Base-by-base conservation (phyloP, 1,140 invertebrate species). In the Drosophila mojavensis region DNA sequence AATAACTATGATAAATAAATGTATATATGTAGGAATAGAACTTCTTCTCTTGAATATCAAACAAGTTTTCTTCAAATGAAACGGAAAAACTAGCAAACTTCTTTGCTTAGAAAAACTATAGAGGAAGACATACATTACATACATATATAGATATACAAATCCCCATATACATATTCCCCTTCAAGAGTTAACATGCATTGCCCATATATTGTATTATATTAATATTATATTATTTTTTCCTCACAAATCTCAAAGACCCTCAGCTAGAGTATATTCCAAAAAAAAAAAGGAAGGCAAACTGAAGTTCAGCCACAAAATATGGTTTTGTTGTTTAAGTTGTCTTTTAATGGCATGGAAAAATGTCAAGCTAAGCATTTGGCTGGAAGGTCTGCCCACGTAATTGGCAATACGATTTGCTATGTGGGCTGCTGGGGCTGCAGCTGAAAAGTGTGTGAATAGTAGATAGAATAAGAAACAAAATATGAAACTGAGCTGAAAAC, bases 311-410 rank as follows among this genome's bases (percentile, higher is more conserved):
- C 20, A 69, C 43, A 47, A 61, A 68, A 68, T 68, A 79, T 79
- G 60, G 76, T 84, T 84, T 79, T n/a, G 11, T 45, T n/a, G 15
- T 45, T 78, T 58, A 66, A 81, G 69, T 80, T 80, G 74, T 78
- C 71, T 78, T 33, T 78, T 85, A 84, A 81, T 85, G 82, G 82
- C 82, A 81, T 78, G 75, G 79, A 85, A 86, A 79, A 86, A 88
- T 86, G 83, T 88, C 83, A 86, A 81, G 65, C 78, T 59, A 78
- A 56, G 62, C 64, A 66, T 60, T 47, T 65, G 45, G 6, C 47
- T 59, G 41, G 5, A 24, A 51, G 41, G 43, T 63, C 30, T 63
- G 48, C 15, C 28, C 17, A 24, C 59, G 28, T 58, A 75, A 60
- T 81, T 73, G 63, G 67, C 59, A 71, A 78, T 74, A 61, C 54